These are phyloP conservation scores for Nemapogon koenigi DNA, from an alignment of 2,888 invertebrate genomes.

Conservation along the genomic window DNA sequence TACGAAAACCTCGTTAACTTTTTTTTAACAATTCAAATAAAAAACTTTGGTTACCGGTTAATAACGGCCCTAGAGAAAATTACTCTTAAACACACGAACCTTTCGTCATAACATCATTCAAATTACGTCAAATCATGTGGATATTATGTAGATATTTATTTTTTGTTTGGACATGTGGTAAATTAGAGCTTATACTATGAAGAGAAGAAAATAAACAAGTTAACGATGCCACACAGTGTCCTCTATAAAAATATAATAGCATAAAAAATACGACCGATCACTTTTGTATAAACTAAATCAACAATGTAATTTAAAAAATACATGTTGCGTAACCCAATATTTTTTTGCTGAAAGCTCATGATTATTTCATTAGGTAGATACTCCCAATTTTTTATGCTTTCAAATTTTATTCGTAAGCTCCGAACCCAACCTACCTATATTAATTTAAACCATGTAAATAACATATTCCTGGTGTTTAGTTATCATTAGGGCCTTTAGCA, in stretches of 20 bases:
- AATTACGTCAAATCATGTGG: constrained; percentile 59
- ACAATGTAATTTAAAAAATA: too few species aligned
- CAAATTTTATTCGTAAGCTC: too few species aligned
- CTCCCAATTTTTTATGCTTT: too few species aligned
- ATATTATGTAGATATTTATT: too few species aligned
- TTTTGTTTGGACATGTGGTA: constrained; percentile 56
- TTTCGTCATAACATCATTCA: constrained; percentile 50
- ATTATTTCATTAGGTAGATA: too few species aligned
- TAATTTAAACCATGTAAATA: too few species aligned
- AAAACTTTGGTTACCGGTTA: constrained; percentile 45
- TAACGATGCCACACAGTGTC: constrained; percentile 39
- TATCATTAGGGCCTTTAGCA: too few species aligned
- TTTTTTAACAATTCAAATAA: constrained; percentile 22
- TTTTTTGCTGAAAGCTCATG: too few species aligned
- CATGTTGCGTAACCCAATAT: too few species aligned
- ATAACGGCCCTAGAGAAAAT: constrained; percentile 43
- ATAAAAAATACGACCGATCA: constrained; percentile 21
- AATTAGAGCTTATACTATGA: constrained; percentile 52
- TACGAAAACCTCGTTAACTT: constrained; percentile 40
- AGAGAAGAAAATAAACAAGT: constrained; percentile 47
- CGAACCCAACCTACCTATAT: too few species aligned
- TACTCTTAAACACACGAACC: constrained; percentile 51
- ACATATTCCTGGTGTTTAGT: too few species aligned
- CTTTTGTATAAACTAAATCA: too few species aligned
- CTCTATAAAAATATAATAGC: constrained; percentile 29